These are phyloP conservation scores for Sebastiscus albofasciatus DNA, from an alignment of 2,797 vertebrate species.

Conservation along the genomic window DNA sequence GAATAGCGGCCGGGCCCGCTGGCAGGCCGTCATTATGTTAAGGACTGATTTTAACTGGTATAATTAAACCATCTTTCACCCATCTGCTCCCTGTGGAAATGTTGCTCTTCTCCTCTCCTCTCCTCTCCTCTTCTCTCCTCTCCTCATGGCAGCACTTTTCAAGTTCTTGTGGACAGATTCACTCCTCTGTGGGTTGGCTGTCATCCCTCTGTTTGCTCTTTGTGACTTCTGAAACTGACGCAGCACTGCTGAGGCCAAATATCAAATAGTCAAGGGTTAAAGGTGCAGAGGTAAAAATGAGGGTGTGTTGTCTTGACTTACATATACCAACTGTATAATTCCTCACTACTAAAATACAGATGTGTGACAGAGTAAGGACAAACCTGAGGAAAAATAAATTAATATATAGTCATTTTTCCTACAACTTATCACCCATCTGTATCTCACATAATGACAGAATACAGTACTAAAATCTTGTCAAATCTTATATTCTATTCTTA, in stretches of 20 bases:
- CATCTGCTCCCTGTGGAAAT: neutral
- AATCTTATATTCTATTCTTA: neutral
- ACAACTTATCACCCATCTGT: too few species aligned
- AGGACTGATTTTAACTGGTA: neutral
- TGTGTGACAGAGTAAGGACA: neutral
- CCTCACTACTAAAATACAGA: neutral
- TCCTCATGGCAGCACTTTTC: constrained; percentile 1
- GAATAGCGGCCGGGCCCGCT: too few species aligned
- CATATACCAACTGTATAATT: neutral
- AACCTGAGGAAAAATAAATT: neutral
- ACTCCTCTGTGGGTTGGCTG: constrained; percentile 32
- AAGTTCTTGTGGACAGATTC: neutral
- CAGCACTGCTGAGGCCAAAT: constrained; percentile 32
- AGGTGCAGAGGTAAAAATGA: constrained; percentile 8
- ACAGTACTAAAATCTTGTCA: neutral
- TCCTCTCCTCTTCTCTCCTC: neutral
- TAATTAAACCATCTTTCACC: neutral
- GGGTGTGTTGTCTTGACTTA: constrained; percentile 9
- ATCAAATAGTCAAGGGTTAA: constrained; percentile 24
- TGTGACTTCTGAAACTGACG: constrained; percentile 38
- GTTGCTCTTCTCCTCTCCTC: neutral
- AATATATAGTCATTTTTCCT: too few species aligned
- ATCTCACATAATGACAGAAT: neutral
- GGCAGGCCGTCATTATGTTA: neutral
- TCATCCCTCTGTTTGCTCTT: constrained; percentile 46